Percentiles rank a stretch among this genome's conserved stretches.
These are phyloP conservation scores for Catharus minimus DNA, from an alignment of 2,113 vertebrate genomes.

Conservation along the genomic window DNA sequence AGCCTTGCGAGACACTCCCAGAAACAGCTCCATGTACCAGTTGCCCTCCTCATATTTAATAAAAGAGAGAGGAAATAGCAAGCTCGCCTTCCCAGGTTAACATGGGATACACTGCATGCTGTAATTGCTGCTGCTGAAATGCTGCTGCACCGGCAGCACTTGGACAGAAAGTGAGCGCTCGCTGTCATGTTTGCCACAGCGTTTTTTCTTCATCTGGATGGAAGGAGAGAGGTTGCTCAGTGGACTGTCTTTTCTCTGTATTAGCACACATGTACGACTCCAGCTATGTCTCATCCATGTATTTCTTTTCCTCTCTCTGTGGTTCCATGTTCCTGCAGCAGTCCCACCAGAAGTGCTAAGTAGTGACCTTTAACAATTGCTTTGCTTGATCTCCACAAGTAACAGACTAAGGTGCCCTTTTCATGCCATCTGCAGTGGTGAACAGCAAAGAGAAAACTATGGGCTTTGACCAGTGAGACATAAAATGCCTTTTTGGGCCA, in stretches of 20 bases:
- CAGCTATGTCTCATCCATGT: background rate
- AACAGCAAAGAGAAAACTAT: background rate
- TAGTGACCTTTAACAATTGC: background rate
- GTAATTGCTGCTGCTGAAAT: background rate
- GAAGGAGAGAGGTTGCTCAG: background rate
- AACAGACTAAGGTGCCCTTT: background rate
- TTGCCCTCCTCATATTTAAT: background rate
- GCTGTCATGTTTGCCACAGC: background rate
- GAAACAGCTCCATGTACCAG: background rate
- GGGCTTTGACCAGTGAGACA: background rate
- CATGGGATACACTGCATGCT: background rate
- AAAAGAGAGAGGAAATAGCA: background rate
- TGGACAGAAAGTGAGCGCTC: background rate
- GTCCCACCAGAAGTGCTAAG: background rate
- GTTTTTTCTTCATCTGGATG: background rate
- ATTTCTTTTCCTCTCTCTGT: background rate
- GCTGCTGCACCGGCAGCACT: background rate
- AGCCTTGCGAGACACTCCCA: background rate
- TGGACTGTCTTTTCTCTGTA: background rate
- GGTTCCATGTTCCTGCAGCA: background rate
- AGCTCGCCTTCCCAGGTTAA: background rate
- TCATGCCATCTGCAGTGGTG: background rate
- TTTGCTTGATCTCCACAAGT: background rate
- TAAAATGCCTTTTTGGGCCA: background rate
- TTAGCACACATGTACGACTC: background rate